Evolutionary conservation across 2,888 invertebrate species (phyloP).

Genomic region (Drosophila mulleri): DNA sequence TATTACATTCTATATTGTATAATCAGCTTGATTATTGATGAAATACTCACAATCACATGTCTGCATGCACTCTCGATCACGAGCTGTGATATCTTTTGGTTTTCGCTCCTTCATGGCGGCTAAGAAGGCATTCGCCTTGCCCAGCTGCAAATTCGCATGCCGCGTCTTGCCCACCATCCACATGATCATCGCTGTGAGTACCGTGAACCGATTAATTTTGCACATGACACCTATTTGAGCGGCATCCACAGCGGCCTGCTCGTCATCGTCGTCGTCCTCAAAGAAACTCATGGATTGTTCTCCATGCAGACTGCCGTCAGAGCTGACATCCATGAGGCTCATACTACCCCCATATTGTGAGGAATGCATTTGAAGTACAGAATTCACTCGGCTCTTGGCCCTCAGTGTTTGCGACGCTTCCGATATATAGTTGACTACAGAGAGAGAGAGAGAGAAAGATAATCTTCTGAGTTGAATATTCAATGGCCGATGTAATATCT

Average conservation of each 20-base stretch:
- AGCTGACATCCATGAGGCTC: slow-evolving; percentile 26
- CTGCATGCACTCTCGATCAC: slow-evolving; percentile 71
- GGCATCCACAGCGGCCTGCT: slow-evolving; percentile 18
- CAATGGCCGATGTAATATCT: not conserved
- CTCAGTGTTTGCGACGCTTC: slow-evolving; percentile 69
- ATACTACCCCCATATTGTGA: slow-evolving; percentile 11
- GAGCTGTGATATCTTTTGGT: slow-evolving; percentile 56
- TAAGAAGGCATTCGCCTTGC: slow-evolving; percentile 73
- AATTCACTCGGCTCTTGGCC: slow-evolving; percentile 34
- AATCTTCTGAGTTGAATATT: not conserved
- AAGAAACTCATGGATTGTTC: not conserved
- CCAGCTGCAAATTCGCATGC: slow-evolving; percentile 68
- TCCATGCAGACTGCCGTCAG: slow-evolving; percentile 23
- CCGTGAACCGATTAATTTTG: slow-evolving; percentile 81
- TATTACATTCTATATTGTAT: not conserved
- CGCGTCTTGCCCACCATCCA: slow-evolving; percentile 82
- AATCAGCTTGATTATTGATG: too few relatives aligned
- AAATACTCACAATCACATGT: slow-evolving; percentile 82
- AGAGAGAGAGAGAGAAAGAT: not conserved
- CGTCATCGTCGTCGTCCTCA: slow-evolving; percentile 1
- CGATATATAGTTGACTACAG: slow-evolving; percentile 72
- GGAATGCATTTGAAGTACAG: not conserved
- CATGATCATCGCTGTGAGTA: slow-evolving; percentile 82
- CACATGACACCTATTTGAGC: slow-evolving; percentile 67
- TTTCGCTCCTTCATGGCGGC: slow-evolving; percentile 65